A percentile compares a stretch with the other conserved stretches of the same genome.
phyloP scores from a whole-genome alignment of 1,140 invertebrate species.

The Nephila pilipes region DNA sequence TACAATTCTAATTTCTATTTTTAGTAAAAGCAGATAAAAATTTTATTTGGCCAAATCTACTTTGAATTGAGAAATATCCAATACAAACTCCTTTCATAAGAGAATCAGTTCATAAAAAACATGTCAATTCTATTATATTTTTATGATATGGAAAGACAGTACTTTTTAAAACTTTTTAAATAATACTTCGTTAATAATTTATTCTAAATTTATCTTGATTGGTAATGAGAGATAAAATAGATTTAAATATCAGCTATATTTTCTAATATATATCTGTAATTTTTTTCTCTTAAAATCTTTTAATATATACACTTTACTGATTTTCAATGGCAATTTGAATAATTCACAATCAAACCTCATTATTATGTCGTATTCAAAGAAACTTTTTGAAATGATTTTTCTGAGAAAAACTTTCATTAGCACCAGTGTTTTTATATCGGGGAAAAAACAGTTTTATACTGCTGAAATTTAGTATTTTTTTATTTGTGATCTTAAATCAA shows the following conservation, averaged over 20 bases:
- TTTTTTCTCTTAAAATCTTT: neutral
- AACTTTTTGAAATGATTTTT: too few relatives aligned
- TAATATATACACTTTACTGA: neutral
- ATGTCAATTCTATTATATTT: neutral
- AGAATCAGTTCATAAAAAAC: neutral
- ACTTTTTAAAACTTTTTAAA: neutral
- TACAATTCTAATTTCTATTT: neutral
- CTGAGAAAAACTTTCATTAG: too few relatives aligned
- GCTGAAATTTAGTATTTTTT: too few relatives aligned
- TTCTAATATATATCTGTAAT: neutral
- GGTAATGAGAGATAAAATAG: conserved; percentile 7
- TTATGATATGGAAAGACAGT: conserved; percentile 21
- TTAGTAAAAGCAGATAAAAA: conserved; percentile 37
- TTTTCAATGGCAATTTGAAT: neutral
- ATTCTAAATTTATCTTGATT: conserved; percentile 10
- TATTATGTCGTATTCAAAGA: neutral
- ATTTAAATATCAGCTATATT: neutral
- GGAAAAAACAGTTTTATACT: too few relatives aligned
- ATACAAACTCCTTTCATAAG: neutral
- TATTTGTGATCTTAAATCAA: too few relatives aligned
- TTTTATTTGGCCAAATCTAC: conserved; percentile 32
- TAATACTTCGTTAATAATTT: neutral
- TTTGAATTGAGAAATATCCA: conserved; percentile 30
- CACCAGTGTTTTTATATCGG: too few relatives aligned
- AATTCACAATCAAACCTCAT: neutral